Conservation (phyloP, 2,797 vertebrate genomes). For the Dallia pectoralis region DNA sequence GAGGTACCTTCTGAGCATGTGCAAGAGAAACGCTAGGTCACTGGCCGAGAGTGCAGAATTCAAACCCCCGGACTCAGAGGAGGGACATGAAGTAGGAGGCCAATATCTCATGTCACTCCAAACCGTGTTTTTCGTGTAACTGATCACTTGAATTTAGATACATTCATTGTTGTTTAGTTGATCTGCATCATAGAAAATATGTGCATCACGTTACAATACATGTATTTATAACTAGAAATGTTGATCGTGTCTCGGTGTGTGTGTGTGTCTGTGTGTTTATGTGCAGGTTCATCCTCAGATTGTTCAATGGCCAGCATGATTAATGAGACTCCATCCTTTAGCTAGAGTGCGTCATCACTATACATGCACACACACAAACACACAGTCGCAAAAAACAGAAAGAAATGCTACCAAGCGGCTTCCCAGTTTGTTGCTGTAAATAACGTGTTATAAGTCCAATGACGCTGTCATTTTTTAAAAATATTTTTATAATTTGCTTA, state of each 20-base stretch:
- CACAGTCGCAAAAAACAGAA: no score
- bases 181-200: no score
- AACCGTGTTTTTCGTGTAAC: background rate
- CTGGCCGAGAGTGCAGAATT: background rate
- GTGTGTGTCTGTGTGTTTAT: constrained; percentile 1
- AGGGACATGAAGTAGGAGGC: background rate
- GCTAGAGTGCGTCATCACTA: constrained; percentile 49
- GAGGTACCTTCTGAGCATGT: background rate
- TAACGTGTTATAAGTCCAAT: no score
- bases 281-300: background rate
- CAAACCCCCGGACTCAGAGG: background rate
- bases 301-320: constrained; percentile 34
- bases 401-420: no score
- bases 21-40: background rate
- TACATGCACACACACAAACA: no score
- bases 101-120: background rate
- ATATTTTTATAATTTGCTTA: no score
- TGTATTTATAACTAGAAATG: no score
- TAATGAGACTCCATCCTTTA: constrained; percentile 41
- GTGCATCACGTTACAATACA: no score
- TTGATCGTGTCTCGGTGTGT: background rate
- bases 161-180: no score
- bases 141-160: background rate
- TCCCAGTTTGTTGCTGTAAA: no score
- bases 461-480: no score